A percentile compares a stretch with the other conserved stretches of the same genome.
phyloP scores from a whole-genome alignment of 2,888 invertebrate species.

The Calliopum simillimum region DNA sequence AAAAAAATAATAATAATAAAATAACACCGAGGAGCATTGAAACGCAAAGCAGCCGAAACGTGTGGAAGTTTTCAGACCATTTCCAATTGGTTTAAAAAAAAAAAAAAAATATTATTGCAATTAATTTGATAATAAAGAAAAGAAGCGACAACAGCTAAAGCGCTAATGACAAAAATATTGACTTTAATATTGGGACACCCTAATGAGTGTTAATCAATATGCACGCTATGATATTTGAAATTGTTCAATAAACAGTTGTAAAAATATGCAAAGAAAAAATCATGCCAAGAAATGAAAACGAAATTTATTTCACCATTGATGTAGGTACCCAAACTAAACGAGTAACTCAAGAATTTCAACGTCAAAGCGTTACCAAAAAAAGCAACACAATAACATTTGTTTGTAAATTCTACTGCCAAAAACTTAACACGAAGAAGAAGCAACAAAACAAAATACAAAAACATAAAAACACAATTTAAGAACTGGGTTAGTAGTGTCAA shows the following conservation, averaged over 20 bases:
- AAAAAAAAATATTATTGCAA: not conserved
- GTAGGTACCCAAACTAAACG: slow-evolving; percentile 11
- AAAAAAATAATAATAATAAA: not conserved
- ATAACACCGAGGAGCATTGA: not conserved
- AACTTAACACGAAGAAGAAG: slow-evolving; percentile 25
- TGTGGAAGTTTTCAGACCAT: not conserved
- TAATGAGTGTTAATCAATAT: slow-evolving; percentile 18
- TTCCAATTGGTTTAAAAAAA: not conserved
- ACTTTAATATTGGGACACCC: not conserved
- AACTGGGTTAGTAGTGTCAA: slow-evolving; percentile 46
- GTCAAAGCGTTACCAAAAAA: not conserved
- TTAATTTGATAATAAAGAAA: not conserved
- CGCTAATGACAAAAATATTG: not conserved
- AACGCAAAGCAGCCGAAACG: not conserved
- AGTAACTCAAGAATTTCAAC: not conserved
- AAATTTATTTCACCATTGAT: slow-evolving; percentile 20
- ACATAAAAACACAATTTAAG: slow-evolving; percentile 33
- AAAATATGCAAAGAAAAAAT: not conserved
- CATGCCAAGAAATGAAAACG: slow-evolving; percentile 11
- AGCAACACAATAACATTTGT: slow-evolving; percentile 1
- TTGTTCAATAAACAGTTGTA: no score
- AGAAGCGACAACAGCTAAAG: not conserved
- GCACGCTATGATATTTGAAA: not conserved
- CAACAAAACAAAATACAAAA: slow-evolving; percentile 13
- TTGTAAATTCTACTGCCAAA: slow-evolving; percentile 11